Evolutionary conservation across 2,888 invertebrate species (phyloP).

Genomic region (Leucoma salicis): DNA sequence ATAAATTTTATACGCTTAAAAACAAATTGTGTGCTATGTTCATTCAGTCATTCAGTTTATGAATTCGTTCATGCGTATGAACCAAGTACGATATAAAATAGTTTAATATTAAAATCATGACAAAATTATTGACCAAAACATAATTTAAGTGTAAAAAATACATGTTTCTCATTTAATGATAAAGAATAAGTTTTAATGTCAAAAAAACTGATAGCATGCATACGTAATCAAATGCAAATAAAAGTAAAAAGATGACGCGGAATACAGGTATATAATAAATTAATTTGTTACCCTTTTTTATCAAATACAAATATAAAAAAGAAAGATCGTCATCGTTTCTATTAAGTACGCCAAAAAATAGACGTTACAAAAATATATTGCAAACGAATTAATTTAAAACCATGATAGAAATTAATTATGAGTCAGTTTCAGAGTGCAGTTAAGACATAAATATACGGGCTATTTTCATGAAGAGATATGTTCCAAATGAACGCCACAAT

Average conservation of each 20-base stretch:
- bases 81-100: constrained; percentile 22
- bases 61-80: constrained; percentile 14
- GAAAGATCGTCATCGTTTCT: not conserved
- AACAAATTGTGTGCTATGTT: constrained; percentile 4
- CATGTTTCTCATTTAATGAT: too few species aligned
- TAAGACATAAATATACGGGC: constrained; percentile 68
- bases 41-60: constrained; percentile 21
- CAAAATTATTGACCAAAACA: too few species aligned
- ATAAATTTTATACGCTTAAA: too few species aligned
- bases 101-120: constrained; percentile 18
- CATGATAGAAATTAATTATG: constrained; percentile 39
- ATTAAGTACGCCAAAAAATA: not conserved
- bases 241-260: constrained; percentile 28
- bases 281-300: too few species aligned
- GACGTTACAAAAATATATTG: constrained; percentile 18
- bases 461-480: constrained; percentile 63
- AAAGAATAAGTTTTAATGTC: too few species aligned
- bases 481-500: constrained; percentile 76
- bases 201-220: constrained; percentile 40
- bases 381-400: too few species aligned
- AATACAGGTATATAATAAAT: too few species aligned
- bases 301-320: too few species aligned
- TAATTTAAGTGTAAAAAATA: too few species aligned
- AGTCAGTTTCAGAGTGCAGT: constrained; percentile 80
- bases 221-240: constrained; percentile 30